Evolutionary conservation across 92 coral and sea anemone genomes (phyloP).

Genomic region (Epizoanthus scotinus): DNA sequence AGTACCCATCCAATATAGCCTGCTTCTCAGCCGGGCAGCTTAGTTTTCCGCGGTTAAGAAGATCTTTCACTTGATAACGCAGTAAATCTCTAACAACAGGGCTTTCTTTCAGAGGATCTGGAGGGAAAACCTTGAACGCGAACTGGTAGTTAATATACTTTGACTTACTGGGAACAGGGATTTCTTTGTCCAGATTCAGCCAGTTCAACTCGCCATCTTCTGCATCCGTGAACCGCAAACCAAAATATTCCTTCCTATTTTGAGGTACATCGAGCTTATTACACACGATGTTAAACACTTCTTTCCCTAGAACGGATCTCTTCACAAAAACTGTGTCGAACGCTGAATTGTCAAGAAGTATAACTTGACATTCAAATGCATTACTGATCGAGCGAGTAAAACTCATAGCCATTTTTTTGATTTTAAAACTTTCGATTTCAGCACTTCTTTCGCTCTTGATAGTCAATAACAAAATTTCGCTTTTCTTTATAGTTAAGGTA

Average conservation of each 20-base stretch:
- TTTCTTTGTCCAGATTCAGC: conserved; percentile 68
- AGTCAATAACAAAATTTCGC: no score
- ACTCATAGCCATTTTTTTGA: conserved; percentile 28
- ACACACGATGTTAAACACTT: conserved; percentile 72
- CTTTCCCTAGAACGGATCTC: conserved; percentile 45
- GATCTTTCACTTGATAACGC: conserved; percentile 73
- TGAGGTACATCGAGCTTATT: conserved; percentile 67
- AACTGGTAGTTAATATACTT: conserved; percentile 69
- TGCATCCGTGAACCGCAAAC: conserved; percentile 76
- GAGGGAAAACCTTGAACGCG: conserved; percentile 84
- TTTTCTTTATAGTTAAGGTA: no score
- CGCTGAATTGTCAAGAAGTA: conserved; percentile 77
- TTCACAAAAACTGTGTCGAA: conserved; percentile 60
- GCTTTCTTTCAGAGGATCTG: conserved; percentile 61
- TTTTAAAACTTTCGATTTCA: background rate
- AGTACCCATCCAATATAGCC: conserved; percentile 86
- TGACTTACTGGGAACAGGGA: conserved; percentile 51
- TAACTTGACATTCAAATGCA: conserved; percentile 68
- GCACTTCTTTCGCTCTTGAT: no score
- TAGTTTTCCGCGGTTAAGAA: conserved; percentile 77
- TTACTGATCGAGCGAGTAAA: conserved; percentile 27
- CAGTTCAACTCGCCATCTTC: conserved; percentile 89
- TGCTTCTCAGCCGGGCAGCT: conserved; percentile 66
- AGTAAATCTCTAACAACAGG: conserved; percentile 44
- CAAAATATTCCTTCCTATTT: conserved; percentile 69